These are phyloP conservation scores for Agrypnus murinus DNA, from an alignment of 2,888 invertebrate genomes.

Conservation along the genomic window DNA sequence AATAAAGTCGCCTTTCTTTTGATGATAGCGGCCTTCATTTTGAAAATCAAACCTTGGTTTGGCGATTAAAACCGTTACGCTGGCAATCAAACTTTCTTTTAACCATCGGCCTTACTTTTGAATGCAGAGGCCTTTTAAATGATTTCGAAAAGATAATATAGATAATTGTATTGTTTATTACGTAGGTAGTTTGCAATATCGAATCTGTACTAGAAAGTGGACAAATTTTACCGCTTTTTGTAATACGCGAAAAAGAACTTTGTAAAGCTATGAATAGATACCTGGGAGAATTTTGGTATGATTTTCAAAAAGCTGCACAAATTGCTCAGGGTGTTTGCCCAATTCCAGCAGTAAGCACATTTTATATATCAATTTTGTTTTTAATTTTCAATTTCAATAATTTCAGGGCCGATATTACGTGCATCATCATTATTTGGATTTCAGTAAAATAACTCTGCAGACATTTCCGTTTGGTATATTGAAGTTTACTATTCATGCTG, in stretches of 20 bases:
- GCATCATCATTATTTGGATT: not conserved
- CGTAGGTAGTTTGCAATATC: no score
- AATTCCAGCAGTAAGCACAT: not conserved
- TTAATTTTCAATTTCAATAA: not conserved
- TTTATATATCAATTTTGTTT: not conserved
- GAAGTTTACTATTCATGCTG: not conserved
- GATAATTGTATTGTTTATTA: no score
- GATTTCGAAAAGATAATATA: no score
- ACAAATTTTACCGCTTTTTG: not conserved
- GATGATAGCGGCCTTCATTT: no score
- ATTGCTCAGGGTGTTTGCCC: not conserved
- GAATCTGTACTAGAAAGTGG: no score
- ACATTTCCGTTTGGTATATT: conserved; percentile 15
- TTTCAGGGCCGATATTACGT: not conserved
- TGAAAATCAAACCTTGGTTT: no score
- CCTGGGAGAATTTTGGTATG: no score
- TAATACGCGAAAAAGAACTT: not conserved
- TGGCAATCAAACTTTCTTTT: no score
- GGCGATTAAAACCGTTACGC: no score
- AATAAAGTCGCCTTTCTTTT: no score
- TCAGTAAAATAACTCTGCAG: conserved; percentile 8
- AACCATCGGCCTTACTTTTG: no score
- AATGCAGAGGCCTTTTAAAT: no score
- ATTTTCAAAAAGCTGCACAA: not conserved
- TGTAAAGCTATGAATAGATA: not conserved